Base-by-base conservation (phyloP, 2,888 invertebrate species). In the Sesia apiformis region DNA sequence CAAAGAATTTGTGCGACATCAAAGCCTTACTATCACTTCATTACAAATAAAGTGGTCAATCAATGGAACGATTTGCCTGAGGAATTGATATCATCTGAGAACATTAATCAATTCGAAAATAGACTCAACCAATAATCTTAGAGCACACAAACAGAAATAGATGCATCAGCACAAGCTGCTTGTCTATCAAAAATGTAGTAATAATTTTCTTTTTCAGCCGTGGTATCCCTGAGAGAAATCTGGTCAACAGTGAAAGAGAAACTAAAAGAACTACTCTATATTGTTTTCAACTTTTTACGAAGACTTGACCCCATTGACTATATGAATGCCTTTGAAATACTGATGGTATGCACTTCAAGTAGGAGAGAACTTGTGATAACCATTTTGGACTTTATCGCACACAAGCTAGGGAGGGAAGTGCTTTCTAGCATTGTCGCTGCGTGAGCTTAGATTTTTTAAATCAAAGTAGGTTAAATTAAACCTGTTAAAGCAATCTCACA, bases 231-330 rank as follows among this genome's bases (percentile, higher is more conserved):
- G 0, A 69, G 83, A 8, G 81, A 87, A 56, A 63, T 84, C 52
- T 88, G 87, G 87, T 58, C 62, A 0, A 57, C 57, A 0, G 67
- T 85, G 0, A 81, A 81, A 57, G 73, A 79, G 6, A 72, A 79
- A 6, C 59, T 87, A 0, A 64, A 65, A 0, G 86, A 84, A 55
- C 60, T 88, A 0, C 56, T 78, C 1, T 86, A 61, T 63, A 82
- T 87, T 4, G 72, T 85, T 1, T 74, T 76, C 63, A 87, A 87
- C 60, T 82, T 62, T 55, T 68, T 87, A 0, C 66, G 83, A 0
- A 60, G 74, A 4, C 53, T 86, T 5, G 79, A 84, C 43, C 61
- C 78, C 0, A 57, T 61, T 0, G 84, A 88, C 65, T 83, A 76
- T 8, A 60, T 67, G 1, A 58, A 65, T 3, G 87, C 81, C 0